Evolutionary conservation across 37 sponge, comb jelly and placozoan genomes (phyloP), one percentile per base, ranked within the genome.

Genomic region (Chondrilla cf. caribensis): DNA sequence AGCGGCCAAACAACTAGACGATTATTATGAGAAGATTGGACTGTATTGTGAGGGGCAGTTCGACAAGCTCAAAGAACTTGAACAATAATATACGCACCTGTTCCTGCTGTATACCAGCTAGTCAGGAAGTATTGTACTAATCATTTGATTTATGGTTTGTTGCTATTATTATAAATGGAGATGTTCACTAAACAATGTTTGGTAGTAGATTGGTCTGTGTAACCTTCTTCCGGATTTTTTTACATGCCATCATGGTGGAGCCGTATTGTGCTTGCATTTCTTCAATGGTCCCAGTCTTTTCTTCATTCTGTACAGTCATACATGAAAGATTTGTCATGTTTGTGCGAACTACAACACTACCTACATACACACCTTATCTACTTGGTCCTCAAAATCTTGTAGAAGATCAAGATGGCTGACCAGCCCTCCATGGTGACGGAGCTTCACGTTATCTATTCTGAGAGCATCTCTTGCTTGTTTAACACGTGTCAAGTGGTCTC

Each of bases 381-480:
- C 70, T 35, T 66, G 86, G 22, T 96, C 94, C 83, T 98, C 99
- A 70, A 87, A 89, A 76, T 98, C 99, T 81, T 96, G 82, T 14
- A 98, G 87, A 35, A 98, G 89, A 26, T 86, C 81, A 18, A 62
- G 59, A 78, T 98, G 94, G 32, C 97, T 88, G 26, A 98, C 88
- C 59, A 98, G 82, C 3, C 99, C 99, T 35, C 96, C 97, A 60
- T 87, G 91, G 43, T 95, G 91, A 58, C 87, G 76, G 38, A 91
- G 83, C 21, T 82, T 54, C 15, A 83, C 54, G 78, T 93, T 98
- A 58, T 98, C 96, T 21, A 85, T 85, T 3, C 99, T 77, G 32
- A 98, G 81, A 0, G 86, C 75, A 87, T 96, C 96, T 62, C 94
- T 77, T 18, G 84, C 89, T 85, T 98, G 99, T 86, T 98, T 98